These are phyloP conservation scores for Propithecus perrieri DNA, from an alignment of 2,797 vertebrate genomes.

Conservation along the genomic window DNA sequence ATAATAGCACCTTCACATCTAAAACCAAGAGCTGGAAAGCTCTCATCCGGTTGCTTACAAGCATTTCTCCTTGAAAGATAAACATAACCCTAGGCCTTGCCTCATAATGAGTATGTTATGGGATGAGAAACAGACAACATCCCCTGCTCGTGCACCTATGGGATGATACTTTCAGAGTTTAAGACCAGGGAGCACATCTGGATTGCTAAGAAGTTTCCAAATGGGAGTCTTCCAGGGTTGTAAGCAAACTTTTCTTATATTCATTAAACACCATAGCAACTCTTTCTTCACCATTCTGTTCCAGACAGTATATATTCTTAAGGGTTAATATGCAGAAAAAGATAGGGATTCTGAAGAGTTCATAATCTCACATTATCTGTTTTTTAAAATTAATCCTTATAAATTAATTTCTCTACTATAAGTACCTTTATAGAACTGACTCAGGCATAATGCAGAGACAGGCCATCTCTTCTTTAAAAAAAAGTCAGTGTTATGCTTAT, in stretches of 20 bases:
- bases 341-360: neutral
- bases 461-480: neutral
- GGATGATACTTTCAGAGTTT: neutral
- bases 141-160: neutral
- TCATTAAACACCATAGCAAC: neutral
- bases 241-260: neutral
- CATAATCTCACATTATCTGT: neutral
- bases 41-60: neutral
- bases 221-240: neutral
- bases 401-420: neutral
- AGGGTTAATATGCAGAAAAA: neutral
- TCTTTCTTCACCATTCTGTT: neutral
- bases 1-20: neutral
- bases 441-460: neutral
- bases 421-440: neutral
- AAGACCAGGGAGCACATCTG: neutral
- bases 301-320: neutral
- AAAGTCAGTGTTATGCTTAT: neutral
- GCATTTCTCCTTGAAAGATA: constrained; percentile 13
- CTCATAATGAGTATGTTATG: neutral
- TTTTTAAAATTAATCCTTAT: neutral
- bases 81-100: constrained; percentile 14
- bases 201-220: neutral
- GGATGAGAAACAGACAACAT: neutral
- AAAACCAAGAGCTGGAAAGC: neutral